Base-by-base conservation (phyloP, 2,888 invertebrate genomes). In the Cyaniris semiargus region DNA sequence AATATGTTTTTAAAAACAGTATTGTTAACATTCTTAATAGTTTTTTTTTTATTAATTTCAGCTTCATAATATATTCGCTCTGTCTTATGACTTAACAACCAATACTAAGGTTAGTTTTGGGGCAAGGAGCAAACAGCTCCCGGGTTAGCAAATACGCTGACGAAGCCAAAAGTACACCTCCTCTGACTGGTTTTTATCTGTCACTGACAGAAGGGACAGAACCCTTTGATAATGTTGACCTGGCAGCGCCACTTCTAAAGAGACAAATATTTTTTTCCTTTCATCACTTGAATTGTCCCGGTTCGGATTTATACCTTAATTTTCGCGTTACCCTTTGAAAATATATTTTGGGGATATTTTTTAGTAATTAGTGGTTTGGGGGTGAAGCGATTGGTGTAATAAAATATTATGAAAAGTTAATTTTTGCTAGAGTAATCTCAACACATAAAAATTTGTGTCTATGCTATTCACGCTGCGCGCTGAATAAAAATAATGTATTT, bases 121-220 rank as follows among this genome's bases (percentile, higher is more conserved):
- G 91, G 91, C 78, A 81, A 89, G 89, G 87, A 90, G 89, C 91
- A 93, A 93, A 93, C 90, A 91, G 91, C 91, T 88, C 82, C 87
- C 82, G 91, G 93, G 90, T 88, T 87, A 87, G 92, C 86, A 92
- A 93, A 93, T 92, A 93, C 88, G 93, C 92, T 93, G 93, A 94
- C 91, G 89, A 88, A 88, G 91, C 86, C 87, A 85, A 85, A 86
- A 88, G 89, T 87, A 87, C 87, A 89, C 89, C 89, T 89, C 85
- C 83, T 85, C 84, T 84, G 82, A 83, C 86, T 86, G 84, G 88
- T 91, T 92, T 92, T 92, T 91, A 92, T 92, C 92, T 92, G 91
- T 91, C 91, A 90, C 86, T 83, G 84, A 82, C 92, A 92, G 88
- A 86, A 85, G 87, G 89, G 87, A 86, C 85, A 83, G 83, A 86